Conservation (phyloP, 2,113 vertebrate species). For the Phylloscopus trochilus region DNA sequence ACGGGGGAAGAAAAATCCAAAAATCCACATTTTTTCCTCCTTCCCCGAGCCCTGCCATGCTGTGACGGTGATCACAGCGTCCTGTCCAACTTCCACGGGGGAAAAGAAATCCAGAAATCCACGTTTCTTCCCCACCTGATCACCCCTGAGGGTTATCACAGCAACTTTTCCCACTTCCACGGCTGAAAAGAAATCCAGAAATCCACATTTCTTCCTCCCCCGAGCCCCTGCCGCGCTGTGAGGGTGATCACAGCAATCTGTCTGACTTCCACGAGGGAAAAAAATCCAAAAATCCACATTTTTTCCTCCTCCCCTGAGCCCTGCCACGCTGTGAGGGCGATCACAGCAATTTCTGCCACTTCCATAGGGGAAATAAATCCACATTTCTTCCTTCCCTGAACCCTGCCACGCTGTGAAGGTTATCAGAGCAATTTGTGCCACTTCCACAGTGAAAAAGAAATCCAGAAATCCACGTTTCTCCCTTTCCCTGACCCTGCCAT, state of each 20-base stretch:
- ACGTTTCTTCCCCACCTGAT: too few species aligned
- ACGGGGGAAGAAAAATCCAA: accelerated
- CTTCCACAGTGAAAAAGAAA: accelerated
- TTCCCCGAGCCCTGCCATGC: background rate
- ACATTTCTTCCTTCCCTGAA: background rate
- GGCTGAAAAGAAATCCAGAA: accelerated
- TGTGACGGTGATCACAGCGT: background rate
- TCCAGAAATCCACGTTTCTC: background rate
- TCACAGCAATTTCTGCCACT: too few species aligned
- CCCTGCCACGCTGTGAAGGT: too few species aligned
- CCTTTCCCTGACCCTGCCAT: background rate
- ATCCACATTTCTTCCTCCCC: background rate
- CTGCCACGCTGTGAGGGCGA: too few species aligned
- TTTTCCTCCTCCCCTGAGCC: too few species aligned
- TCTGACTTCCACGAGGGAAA: too few species aligned
- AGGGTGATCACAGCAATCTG: background rate
- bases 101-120: too few species aligned
- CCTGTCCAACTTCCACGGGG: too few species aligned
- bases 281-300: too few species aligned
- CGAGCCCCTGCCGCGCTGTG: background rate
- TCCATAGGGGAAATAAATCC: too few species aligned
- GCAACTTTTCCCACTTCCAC: background rate
- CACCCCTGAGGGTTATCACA: too few species aligned
- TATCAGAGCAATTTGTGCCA: background rate
- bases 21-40: background rate